Percentiles rank a stretch among this genome's conserved stretches.
Conservation (phyloP, 2,888 invertebrate species). For the Antheraea assamensis region DNA sequence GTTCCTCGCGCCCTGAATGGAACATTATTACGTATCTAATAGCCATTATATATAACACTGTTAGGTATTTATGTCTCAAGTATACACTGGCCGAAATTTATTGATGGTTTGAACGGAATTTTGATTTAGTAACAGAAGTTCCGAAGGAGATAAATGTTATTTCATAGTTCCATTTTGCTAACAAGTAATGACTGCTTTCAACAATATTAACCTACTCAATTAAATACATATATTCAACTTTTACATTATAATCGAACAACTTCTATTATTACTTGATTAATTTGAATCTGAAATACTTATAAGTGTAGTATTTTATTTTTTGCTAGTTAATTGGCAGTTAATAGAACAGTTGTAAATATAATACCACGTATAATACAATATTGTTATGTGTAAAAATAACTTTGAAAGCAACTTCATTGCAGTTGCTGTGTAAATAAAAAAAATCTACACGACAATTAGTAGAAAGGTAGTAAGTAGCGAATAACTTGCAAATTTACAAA, state of each 20-base stretch:
- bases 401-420: background rate
- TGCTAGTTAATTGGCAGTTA: background rate
- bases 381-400: background rate
- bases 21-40: slow-evolving; percentile 54
- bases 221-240: background rate
- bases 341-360: background rate
- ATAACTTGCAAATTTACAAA: background rate
- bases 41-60: slow-evolving; percentile 37
- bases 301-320: background rate
- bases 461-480: background rate
- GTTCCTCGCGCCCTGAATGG: slow-evolving; percentile 65
- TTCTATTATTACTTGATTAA: background rate
- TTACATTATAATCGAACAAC: background rate
- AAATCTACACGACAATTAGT: background rate
- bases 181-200: background rate
- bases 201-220: background rate
- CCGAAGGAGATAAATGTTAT: background rate
- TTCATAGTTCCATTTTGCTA: background rate
- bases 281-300: too few species aligned
- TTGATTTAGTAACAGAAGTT: slow-evolving; percentile 7
- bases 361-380: background rate
- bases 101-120: slow-evolving; percentile 14
- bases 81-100: slow-evolving; percentile 24
- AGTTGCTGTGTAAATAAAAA: background rate
- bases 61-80: slow-evolving; percentile 33